Conservation (phyloP, 2,797 vertebrate genomes). For the Chelmon rostratus region DNA sequence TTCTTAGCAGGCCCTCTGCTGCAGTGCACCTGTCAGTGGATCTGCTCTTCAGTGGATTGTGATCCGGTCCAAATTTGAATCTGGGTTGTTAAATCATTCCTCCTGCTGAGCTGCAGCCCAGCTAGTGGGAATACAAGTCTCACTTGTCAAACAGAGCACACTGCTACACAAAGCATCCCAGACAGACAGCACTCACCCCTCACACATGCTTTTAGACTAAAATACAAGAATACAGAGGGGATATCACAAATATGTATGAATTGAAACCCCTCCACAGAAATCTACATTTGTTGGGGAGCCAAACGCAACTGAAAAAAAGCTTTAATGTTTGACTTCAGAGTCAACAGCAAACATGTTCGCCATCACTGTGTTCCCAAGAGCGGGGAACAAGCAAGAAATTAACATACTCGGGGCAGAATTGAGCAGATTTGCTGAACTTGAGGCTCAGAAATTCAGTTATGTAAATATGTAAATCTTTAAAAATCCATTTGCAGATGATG, state of each 20-base stretch:
- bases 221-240: slow-evolving; percentile 52
- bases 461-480: slow-evolving; percentile 85
- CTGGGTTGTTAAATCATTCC: slow-evolving; percentile 75
- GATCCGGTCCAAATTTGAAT: slow-evolving; percentile 70
- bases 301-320: slow-evolving; percentile 56
- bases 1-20: slow-evolving; percentile 44
- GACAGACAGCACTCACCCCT: slow-evolving; percentile 59
- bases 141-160: slow-evolving; percentile 77
- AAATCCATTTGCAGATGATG: slow-evolving; percentile 80
- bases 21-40: slow-evolving; percentile 58
- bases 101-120: slow-evolving; percentile 68
- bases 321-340: slow-evolving; percentile 75
- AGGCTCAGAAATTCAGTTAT: slow-evolving; percentile 79
- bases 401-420: slow-evolving; percentile 76
- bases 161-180: slow-evolving; percentile 54
- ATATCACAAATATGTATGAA: slow-evolving; percentile 59
- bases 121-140: slow-evolving; percentile 71
- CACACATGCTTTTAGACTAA: slow-evolving; percentile 58
- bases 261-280: slow-evolving; percentile 47
- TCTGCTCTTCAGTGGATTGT: slow-evolving; percentile 63
- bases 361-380: slow-evolving; percentile 66
- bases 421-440: slow-evolving; percentile 76
- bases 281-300: slow-evolving; percentile 60
- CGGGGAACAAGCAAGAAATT: slow-evolving; percentile 68
- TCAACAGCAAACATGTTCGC: slow-evolving; percentile 71